Base-by-base conservation (phyloP, 2,797 vertebrate genomes). In the Dryobates pubescens region DNA sequence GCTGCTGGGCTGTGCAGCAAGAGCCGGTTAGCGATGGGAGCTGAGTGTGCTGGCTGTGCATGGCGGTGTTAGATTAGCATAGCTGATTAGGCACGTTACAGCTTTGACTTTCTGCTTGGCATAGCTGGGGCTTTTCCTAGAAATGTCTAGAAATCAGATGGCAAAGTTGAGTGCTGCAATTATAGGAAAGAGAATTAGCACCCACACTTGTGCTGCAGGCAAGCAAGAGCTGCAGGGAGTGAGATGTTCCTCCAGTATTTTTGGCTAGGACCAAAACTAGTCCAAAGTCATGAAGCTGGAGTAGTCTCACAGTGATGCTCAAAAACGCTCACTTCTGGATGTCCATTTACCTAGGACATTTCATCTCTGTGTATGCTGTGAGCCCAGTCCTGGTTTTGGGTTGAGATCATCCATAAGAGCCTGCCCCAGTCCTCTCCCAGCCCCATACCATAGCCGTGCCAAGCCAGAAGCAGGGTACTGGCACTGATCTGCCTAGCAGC, bases 91-190 rank as follows among this genome's bases (percentile, higher is more conserved):
- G 80, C 89, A 79, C 1, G 4, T 67, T 5, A 7, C 65, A 78
- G 82, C 36, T 75, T 73, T 0, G 0, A 30, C 83, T 76, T 70
- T 61, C 63, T 79, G 89, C 88, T 93, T 67, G 26, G 82, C 56
- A 62, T 82, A 92, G 89, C 79, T 83, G 59, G 0, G 13, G 20
- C 3, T 86, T 92, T 94, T 82, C 91, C 80, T 76, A 30, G 85
- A 94, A 92, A 83, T 65, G 27, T 61, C 80, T 92, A 70, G 77
- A 93, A 96, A 93, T 89, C 70, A 36, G 82, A 81, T 20, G 73
- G 82, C 16, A 86, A 45, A 45, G 17, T 18, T 0, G 2, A 78
- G 47, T 59, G 63, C 38, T 88, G 53, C 82, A 63, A 56, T 36
- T 84, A 72, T 4, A n/a, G 76, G 63, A 84, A 88, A 43, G 76